Evolutionary conservation across 2,797 vertebrate genomes (phyloP).

Genomic region (Sparus aurata): DNA sequence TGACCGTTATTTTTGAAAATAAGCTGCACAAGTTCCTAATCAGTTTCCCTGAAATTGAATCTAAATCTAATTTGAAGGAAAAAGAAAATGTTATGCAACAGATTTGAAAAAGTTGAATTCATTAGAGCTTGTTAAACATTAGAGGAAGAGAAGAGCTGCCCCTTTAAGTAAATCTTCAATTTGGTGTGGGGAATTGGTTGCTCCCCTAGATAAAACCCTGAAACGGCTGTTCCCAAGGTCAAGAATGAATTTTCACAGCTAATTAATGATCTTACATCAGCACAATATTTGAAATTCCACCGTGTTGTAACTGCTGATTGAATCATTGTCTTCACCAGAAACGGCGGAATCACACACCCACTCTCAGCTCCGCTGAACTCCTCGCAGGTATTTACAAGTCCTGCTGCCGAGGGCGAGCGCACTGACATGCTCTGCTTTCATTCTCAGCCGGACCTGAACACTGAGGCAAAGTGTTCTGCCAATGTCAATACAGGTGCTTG

Average conservation of each 20-base stretch:
- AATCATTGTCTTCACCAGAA: constrained; percentile 18
- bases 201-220: too few relatives aligned
- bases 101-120: neutral
- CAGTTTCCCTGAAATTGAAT: neutral
- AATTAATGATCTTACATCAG: constrained; percentile 10
- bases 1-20: neutral
- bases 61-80: neutral
- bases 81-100: neutral
- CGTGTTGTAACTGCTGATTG: constrained; percentile 5
- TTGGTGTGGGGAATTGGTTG: neutral
- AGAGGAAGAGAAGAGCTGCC: neutral
- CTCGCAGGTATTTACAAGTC: constrained; percentile 65
- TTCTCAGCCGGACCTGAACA: constrained; percentile 67
- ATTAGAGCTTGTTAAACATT: neutral
- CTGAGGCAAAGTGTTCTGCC: constrained; percentile 63
- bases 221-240: too few relatives aligned
- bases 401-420: constrained; percentile 1
- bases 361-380: constrained; percentile 23
- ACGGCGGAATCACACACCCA: neutral
- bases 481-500: constrained; percentile 82
- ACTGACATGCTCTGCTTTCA: constrained; percentile 62
- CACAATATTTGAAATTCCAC: constrained; percentile 13
- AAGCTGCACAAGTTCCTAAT: neutral
- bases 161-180: neutral
- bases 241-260: neutral